A percentile compares a stretch with the other conserved stretches of the same genome.
These are phyloP conservation scores for Phoxinus phoxinus DNA, from an alignment of 2,113 vertebrate species.

Conservation along the genomic window DNA sequence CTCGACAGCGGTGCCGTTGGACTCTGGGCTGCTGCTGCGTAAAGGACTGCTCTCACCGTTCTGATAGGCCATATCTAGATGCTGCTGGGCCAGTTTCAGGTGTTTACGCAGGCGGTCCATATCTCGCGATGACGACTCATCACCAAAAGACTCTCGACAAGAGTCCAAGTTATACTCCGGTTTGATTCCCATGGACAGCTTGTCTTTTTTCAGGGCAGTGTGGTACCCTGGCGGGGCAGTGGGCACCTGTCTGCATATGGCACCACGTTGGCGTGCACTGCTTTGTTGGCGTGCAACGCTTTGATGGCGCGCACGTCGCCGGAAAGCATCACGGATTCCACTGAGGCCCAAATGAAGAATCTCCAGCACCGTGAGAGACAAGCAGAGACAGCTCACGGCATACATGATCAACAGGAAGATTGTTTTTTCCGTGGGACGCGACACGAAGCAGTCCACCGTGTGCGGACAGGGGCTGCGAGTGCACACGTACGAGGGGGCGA, in stretches of 20 bases:
- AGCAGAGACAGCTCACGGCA: constrained; percentile 82
- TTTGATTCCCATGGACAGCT: constrained; percentile 64
- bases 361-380: constrained; percentile 86
- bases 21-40: constrained; percentile 88
- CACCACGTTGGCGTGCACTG: constrained; percentile 68
- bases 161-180: constrained; percentile 78
- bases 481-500: constrained; percentile 83
- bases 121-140: constrained; percentile 73
- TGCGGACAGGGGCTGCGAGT: constrained; percentile 85
- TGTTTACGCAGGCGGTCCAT: constrained; percentile 75
- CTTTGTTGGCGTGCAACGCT: constrained; percentile 58
- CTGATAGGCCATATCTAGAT: constrained; percentile 81
- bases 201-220: constrained; percentile 82
- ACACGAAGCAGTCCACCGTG: constrained; percentile 89
- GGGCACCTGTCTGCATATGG: constrained; percentile 75
- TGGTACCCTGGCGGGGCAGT: constrained; percentile 86
- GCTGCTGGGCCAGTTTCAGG: constrained; percentile 80
- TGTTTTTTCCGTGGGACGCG: constrained; percentile 89
- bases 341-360: constrained; percentile 87
- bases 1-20: constrained; percentile 84
- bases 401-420: constrained; percentile 93
- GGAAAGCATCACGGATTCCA: constrained; percentile 82
- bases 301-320: constrained; percentile 47
- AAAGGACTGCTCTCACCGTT: constrained; percentile 78
- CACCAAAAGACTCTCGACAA: constrained; percentile 71